A percentile compares a stretch with the other conserved stretches of the same genome.
Evolutionary conservation across 1,140 invertebrate species (phyloP).

Genomic region (Muscidifurax raptorellus): DNA sequence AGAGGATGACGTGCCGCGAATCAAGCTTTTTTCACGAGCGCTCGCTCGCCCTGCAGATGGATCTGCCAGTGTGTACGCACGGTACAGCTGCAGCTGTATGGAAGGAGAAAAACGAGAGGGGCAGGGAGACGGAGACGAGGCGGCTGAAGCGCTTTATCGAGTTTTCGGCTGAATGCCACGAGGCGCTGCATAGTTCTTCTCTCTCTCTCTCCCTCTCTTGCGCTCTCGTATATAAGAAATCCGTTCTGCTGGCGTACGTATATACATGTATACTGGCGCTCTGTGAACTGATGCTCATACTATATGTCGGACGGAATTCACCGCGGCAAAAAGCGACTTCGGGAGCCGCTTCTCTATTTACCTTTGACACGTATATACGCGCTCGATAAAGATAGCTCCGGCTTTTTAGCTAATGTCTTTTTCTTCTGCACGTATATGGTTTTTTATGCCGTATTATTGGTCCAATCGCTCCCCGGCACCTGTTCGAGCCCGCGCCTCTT

Average conservation of each 20-base stretch:
- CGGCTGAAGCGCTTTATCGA: slow-evolving; percentile 44
- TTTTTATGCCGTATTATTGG: neutral
- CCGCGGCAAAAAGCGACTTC: neutral
- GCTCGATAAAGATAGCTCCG: neutral
- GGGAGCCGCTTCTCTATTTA: slow-evolving; percentile 18
- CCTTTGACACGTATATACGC: neutral
- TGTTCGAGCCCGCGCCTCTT: neutral
- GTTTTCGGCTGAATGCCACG: slow-evolving; percentile 25
- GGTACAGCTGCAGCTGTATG: neutral
- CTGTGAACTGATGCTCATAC: neutral
- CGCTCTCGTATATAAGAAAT: neutral
- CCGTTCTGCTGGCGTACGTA: neutral
- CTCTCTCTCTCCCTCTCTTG: neutral
- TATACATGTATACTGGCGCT: too few species aligned
- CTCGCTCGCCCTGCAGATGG: slow-evolving; percentile 14
- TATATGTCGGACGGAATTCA: neutral
- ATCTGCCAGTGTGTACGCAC: neutral
- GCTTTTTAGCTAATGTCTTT: slow-evolving; percentile 5
- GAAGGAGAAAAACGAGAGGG: neutral
- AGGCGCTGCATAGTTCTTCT: neutral
- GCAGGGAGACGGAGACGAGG: neutral
- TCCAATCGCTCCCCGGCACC: neutral
- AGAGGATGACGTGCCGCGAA: slow-evolving; percentile 56
- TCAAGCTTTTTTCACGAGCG: slow-evolving; percentile 50
- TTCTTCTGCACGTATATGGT: neutral